Evolutionary conservation across 2,888 invertebrate species (phyloP), one percentile per base, ranked within the genome.

Genomic region (Timandra comae): DNA sequence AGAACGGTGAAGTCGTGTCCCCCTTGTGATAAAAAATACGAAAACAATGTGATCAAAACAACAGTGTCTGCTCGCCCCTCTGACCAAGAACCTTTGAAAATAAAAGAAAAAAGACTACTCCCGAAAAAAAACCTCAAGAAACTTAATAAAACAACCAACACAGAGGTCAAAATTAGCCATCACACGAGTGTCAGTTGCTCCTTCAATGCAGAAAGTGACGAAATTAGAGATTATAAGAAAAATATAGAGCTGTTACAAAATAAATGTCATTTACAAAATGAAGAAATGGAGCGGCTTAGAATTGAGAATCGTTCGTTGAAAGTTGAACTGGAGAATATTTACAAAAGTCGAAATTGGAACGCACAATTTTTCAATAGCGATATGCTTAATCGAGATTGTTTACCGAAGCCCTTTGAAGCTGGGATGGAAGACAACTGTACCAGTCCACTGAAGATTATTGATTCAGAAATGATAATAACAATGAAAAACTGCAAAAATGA

Each of bases 391-490:
- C 38, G 35, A 8, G 47, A 56, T 21, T 47, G 61, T 46, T 12
- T 67, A 6, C 69, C 70, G n/a, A 63, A 62, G 37, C 68, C 71
- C 2, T 68, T 63, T 33, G 71, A 78, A 37, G 43, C 42, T 16
- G 51, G 38, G 29, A 34, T 54, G 4, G 63, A 71, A 11, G 59
- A 63, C 12, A 25, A 22, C 7, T 24, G 44, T 20, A 29, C 28
- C 9, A 31, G 43, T 32, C 24, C 43, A 21, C 33, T 52, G 0
- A 67, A 67, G 37, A 51, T 56, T 28, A 61, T 68, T 12, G 76
- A 81, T 38, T 84, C 84, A 0, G 84, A 84, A 68, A 75, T 82
- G 64, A 63, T 79, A 8, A 85, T 85, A 21, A 82, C 84, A 6
- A 65, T 85, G 62, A 78, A 79, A 46, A 76, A 77, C 33, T 75